These are phyloP conservation scores for Limonius californicus DNA, from an alignment of 1,140 invertebrate genomes.

Conservation along the genomic window DNA sequence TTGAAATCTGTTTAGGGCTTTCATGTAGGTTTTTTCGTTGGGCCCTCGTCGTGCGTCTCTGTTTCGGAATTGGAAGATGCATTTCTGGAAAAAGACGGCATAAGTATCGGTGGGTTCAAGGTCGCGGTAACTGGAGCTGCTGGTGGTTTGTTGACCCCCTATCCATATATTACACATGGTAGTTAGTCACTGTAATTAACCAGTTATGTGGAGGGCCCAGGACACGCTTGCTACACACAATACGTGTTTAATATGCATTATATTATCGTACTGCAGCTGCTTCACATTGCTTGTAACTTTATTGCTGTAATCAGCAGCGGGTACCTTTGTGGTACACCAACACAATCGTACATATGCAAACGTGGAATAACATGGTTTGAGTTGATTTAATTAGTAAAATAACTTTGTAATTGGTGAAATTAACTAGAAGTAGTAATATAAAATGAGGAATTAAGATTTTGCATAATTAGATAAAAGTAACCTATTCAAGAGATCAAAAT, in stretches of 20 bases:
- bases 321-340: no score
- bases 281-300: background rate
- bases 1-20: background rate
- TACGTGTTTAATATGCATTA: background rate
- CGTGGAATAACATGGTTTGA: no score
- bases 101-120: background rate
- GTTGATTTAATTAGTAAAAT: no score
- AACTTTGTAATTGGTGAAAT: no score
- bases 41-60: background rate
- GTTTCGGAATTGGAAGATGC: background rate
- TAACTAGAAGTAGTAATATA: no score
- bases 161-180: conserved; percentile 13
- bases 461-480: no score
- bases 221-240: conserved; percentile 6
- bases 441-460: no score
- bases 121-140: background rate
- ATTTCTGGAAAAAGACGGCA: background rate
- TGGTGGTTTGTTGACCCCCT: conserved; percentile 2
- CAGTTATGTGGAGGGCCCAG: background rate
- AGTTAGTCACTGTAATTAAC: conserved; percentile 13
- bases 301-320: no score
- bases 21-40: background rate
- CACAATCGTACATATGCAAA: no score
- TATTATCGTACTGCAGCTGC: background rate
- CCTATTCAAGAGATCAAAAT: no score